A percentile compares a stretch with the other conserved stretches of the same genome.
phyloP scores from a whole-genome alignment of 1,140 invertebrate genomes.

The Papilio polytes region DNA sequence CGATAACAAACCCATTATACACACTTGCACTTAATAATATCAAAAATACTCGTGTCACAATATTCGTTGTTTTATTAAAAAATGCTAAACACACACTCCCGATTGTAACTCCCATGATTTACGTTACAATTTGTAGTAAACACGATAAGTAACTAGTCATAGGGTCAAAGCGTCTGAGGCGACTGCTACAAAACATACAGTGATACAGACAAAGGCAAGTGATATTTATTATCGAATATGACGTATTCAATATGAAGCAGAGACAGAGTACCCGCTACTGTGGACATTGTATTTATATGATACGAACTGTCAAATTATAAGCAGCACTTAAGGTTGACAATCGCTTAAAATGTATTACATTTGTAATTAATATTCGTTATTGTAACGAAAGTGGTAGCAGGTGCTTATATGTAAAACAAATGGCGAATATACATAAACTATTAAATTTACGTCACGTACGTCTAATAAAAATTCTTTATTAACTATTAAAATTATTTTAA shows the following conservation, averaged over 20 bases:
- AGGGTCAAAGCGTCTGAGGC: not conserved
- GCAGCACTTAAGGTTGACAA: not conserved
- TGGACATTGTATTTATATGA: not conserved
- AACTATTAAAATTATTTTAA: no score
- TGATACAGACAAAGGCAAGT: constrained; percentile 1
- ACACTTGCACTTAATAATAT: constrained; percentile 67
- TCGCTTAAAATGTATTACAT: not conserved
- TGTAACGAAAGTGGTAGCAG: not conserved
- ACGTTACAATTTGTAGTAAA: constrained; percentile 10
- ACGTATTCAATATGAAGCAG: constrained; percentile 15
- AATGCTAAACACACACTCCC: constrained; percentile 46
- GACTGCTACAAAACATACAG: not conserved
- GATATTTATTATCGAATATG: constrained; percentile 30
- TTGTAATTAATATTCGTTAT: constrained; percentile 7
- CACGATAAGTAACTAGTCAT: constrained; percentile 1
- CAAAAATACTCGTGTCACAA: constrained; percentile 62
- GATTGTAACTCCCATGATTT: constrained; percentile 43
- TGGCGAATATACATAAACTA: no score
- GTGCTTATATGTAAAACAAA: not conserved
- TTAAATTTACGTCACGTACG: not conserved
- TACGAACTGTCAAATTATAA: constrained; percentile 10
- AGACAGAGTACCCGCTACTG: constrained; percentile 12
- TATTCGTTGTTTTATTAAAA: constrained; percentile 56
- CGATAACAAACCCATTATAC: constrained; percentile 69
- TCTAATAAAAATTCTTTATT: no score